A percentile compares a stretch with the other conserved stretches of the same genome.
These are phyloP conservation scores for Hipparchia sbordonii DNA, from an alignment of 2,888 invertebrate species.

Conservation along the genomic window DNA sequence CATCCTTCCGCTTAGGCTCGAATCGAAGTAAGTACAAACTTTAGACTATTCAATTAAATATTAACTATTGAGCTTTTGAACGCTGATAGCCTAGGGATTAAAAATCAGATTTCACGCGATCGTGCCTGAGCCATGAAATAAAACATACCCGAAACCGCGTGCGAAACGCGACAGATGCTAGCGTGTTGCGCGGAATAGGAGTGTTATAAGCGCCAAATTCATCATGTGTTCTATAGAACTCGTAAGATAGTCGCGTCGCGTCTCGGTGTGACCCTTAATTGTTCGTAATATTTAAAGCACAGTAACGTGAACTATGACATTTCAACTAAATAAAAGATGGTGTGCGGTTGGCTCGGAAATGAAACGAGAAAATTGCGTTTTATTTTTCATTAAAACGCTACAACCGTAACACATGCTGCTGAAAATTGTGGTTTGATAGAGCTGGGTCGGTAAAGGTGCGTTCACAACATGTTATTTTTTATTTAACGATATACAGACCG, in stretches of 20 bases:
- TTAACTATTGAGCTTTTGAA: too few relatives aligned
- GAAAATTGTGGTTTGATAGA: constrained; percentile 39
- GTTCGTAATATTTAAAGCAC: not conserved
- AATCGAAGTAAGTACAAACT: too few relatives aligned
- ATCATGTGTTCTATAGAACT: too few relatives aligned
- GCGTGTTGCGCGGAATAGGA: too few relatives aligned
- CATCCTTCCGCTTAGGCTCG: too few relatives aligned
- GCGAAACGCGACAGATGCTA: too few relatives aligned
- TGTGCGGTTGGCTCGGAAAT: constrained; percentile 20
- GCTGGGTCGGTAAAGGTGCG: constrained; percentile 22
- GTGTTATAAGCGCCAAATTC: too few relatives aligned
- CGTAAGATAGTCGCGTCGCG: too few relatives aligned
- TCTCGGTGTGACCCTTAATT: not conserved
- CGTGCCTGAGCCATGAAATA: too few relatives aligned
- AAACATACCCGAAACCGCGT: too few relatives aligned
- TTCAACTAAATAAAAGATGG: constrained; percentile 15
- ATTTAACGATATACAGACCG: not conserved
- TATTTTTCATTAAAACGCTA: constrained; percentile 38
- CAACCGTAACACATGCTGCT: constrained; percentile 42
- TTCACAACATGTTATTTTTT: constrained; percentile 5
- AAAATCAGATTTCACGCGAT: too few relatives aligned
- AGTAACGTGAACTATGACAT: constrained; percentile 8
- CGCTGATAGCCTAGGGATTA: too few relatives aligned
- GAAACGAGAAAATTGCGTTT: constrained; percentile 34
- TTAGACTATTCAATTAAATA: not conserved